Evolutionary conservation across 1,140 invertebrate genomes (phyloP).

Genomic region (Trichogramma pretiosum): DNA sequence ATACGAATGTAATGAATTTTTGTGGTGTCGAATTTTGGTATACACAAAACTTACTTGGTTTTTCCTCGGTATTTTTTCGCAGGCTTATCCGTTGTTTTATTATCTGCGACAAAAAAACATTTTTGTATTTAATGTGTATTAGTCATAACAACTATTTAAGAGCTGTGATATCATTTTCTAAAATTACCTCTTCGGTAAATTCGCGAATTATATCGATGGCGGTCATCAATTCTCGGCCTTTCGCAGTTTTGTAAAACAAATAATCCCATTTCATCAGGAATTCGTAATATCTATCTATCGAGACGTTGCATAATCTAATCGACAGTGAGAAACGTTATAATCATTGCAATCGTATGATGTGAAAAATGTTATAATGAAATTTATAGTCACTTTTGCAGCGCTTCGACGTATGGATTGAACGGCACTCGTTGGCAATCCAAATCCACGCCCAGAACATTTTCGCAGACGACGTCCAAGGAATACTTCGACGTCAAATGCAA

Average conservation of each 20-base stretch:
- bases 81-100: no score
- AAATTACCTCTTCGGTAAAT: constrained; percentile 28
- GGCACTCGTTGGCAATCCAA: constrained; percentile 63
- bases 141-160: no score
- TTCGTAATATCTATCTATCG: constrained; percentile 24
- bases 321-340: not conserved
- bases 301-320: constrained; percentile 9
- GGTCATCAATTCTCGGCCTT: constrained; percentile 26
- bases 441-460: constrained; percentile 77
- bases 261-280: constrained; percentile 29
- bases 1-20: no score
- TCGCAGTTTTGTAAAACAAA: constrained; percentile 23
- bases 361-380: not conserved
- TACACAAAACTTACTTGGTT: no score
- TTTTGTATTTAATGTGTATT: no score
- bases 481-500: constrained; percentile 57
- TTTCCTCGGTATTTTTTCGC: no score
- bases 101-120: no score
- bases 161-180: no score
- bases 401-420: constrained; percentile 64
- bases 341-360: no score
- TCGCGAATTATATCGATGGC: constrained; percentile 29
- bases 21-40: no score
- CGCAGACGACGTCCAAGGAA: constrained; percentile 73
- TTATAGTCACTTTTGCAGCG: constrained; percentile 46